A percentile compares a stretch with the other conserved stretches of the same genome.
These are phyloP conservation scores for Euplagia quadripunctaria DNA, from an alignment of 2,888 invertebrate genomes.

Conservation along the genomic window DNA sequence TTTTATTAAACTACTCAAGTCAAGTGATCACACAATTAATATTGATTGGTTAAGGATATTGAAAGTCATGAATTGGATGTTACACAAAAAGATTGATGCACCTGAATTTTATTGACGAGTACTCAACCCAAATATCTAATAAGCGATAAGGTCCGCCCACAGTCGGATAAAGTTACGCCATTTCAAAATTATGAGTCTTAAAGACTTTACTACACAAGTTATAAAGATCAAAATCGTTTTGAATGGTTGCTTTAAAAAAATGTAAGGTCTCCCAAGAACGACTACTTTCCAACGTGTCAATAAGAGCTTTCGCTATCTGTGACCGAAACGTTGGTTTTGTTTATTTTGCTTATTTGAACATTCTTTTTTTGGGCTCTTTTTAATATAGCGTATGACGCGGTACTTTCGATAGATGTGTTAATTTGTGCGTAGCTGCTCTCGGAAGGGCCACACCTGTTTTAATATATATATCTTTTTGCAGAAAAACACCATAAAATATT, in stretches of 20 bases:
- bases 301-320: conserved; percentile 86
- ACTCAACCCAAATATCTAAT: conserved; percentile 80
- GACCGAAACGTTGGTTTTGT: conserved; percentile 76
- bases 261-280: conserved; percentile 58
- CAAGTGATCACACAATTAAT: conserved; percentile 11
- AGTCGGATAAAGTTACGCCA: conserved; percentile 51
- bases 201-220: conserved; percentile 45
- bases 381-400: conserved; percentile 58
- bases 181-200: conserved; percentile 24
- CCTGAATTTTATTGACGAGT: conserved; percentile 56
- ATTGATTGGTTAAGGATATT: conserved; percentile 9
- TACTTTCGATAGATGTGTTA: conserved; percentile 64
- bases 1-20: conserved; percentile 12
- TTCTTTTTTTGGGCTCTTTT: conserved; percentile 66
- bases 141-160: conserved; percentile 75
- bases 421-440: conserved; percentile 52
- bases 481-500: neutral
- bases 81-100: conserved; percentile 50
- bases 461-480: neutral
- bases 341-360: conserved; percentile 79
- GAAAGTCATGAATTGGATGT: conserved; percentile 32
- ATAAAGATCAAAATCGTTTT: conserved; percentile 58
- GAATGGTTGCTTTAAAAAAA: conserved; percentile 45
- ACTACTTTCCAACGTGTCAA: conserved; percentile 85
- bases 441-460: conserved; percentile 38